Percentiles rank a stretch among this genome's conserved stretches.
phyloP scores from a whole-genome alignment of 2,888 invertebrate species.

The Drosophila austrosaltans region DNA sequence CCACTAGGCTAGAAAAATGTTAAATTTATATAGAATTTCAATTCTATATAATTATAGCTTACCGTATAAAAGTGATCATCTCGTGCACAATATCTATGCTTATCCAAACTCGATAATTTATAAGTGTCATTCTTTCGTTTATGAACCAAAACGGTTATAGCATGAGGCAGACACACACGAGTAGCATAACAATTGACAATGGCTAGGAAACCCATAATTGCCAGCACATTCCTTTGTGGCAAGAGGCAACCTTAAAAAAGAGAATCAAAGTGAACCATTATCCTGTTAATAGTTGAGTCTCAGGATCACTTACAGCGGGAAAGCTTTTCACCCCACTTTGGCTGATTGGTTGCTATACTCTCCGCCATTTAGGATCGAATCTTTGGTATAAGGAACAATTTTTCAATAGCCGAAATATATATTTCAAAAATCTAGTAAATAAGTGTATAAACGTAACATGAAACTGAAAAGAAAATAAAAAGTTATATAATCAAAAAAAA shows the following conservation, averaged over 20 bases:
- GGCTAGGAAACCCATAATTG: constrained; percentile 27
- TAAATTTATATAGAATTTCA: neutral
- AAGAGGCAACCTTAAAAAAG: neutral
- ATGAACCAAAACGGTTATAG: constrained; percentile 84
- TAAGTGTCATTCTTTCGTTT: neutral
- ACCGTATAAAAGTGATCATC: neutral
- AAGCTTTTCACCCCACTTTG: neutral
- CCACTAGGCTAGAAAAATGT: constrained; percentile 19
- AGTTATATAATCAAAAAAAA: too few relatives aligned
- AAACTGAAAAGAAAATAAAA: too few relatives aligned
- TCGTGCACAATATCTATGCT: neutral
- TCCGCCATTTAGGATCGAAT: too few relatives aligned
- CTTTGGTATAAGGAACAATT: too few relatives aligned
- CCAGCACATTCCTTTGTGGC: constrained; percentile 29
- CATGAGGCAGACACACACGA: constrained; percentile 33
- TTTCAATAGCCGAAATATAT: too few relatives aligned
- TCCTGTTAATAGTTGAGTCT: neutral
- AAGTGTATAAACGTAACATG: too few relatives aligned
- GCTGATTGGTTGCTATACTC: too few relatives aligned
- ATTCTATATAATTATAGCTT: neutral
- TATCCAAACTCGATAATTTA: fast-evolving
- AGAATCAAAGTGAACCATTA: neutral
- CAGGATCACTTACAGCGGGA: neutral
- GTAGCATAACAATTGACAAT: constrained; percentile 29
- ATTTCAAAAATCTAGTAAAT: too few relatives aligned